Percentiles rank a stretch among this genome's conserved stretches.
Evolutionary conservation across 2,797 vertebrate species (phyloP).

Genomic region (Decapterus maruadsi): DNA sequence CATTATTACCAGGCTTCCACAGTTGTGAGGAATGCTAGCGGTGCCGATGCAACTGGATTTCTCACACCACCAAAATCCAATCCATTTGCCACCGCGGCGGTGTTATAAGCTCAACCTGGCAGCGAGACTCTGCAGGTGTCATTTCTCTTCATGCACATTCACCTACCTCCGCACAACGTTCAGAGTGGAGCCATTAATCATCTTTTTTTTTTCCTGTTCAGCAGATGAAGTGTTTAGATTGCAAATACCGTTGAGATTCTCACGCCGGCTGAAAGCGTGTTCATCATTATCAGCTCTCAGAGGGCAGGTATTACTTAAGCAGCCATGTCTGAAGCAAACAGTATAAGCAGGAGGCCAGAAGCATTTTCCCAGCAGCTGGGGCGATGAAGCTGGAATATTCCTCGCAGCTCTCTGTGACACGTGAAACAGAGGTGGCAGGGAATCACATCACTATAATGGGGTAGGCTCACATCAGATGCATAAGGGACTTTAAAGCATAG

Average conservation of each 20-base stretch:
- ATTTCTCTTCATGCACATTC: constrained; percentile 58
- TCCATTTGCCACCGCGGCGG: constrained; percentile 32
- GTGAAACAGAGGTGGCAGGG: constrained; percentile 8
- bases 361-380: not conserved
- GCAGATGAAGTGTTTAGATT: constrained; percentile 47
- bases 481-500: not conserved
- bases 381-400: not conserved
- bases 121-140: not conserved
- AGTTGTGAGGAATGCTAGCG: not conserved
- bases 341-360: not conserved
- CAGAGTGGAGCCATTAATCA: constrained; percentile 41
- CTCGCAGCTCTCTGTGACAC: not conserved
- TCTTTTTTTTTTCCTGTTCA: constrained; percentile 15
- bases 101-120: not conserved
- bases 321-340: constrained; percentile 12
- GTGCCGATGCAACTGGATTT: constrained; percentile 3
- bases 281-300: constrained; percentile 39
- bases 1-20: constrained; percentile 5
- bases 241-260: constrained; percentile 32
- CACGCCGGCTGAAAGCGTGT: constrained; percentile 36
- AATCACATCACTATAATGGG: constrained; percentile 4
- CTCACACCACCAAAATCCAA: not conserved
- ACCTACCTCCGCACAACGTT: constrained; percentile 41
- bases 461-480: constrained; percentile 7
- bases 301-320: constrained; percentile 30